phyloP scores from a whole-genome alignment of 2,113 vertebrate species.

The Trinectes maculatus region DNA sequence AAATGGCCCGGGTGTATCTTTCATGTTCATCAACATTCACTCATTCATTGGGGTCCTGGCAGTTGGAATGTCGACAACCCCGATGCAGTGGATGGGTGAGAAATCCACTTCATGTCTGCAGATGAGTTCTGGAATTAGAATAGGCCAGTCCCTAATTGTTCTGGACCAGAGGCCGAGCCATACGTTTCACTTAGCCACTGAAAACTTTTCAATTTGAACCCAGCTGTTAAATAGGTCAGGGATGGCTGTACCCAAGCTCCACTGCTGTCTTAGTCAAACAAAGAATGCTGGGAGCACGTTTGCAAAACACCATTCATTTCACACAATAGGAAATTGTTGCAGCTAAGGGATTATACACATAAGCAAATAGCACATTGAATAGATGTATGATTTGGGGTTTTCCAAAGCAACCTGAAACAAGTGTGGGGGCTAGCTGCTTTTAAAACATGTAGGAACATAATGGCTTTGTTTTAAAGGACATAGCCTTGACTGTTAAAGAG shows the following conservation, averaged over 20 bases:
- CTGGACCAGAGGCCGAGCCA: constrained; percentile 76
- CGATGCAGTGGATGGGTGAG: constrained; percentile 76
- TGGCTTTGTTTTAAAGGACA: too few species aligned
- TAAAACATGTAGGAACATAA: too few species aligned
- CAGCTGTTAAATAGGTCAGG: constrained; percentile 82
- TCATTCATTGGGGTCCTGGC: constrained; percentile 83
- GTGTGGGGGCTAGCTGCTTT: constrained; percentile 12
- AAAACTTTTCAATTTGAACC: constrained; percentile 85
- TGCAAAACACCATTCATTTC: constrained; percentile 50
- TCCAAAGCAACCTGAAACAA: constrained; percentile 23
- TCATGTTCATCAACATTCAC: constrained; percentile 87
- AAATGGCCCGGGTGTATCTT: constrained; percentile 74
- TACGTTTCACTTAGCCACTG: constrained; percentile 82
- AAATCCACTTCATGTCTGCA: constrained; percentile 79
- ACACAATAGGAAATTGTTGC: constrained; percentile 32
- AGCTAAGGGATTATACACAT: constrained; percentile 11
- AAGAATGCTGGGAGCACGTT: constrained; percentile 51
- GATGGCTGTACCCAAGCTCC: constrained; percentile 75
- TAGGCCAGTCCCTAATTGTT: constrained; percentile 83
- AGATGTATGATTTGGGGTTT: constrained; percentile 23
- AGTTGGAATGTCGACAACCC: constrained; percentile 83
- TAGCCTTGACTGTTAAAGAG: too few species aligned
- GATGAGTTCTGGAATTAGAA: constrained; percentile 85
- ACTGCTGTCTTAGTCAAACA: constrained; percentile 60
- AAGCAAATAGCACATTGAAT: constrained; percentile 21